Base-by-base conservation (phyloP, 1,140 invertebrate genomes). In the Orchestia grillus region DNA sequence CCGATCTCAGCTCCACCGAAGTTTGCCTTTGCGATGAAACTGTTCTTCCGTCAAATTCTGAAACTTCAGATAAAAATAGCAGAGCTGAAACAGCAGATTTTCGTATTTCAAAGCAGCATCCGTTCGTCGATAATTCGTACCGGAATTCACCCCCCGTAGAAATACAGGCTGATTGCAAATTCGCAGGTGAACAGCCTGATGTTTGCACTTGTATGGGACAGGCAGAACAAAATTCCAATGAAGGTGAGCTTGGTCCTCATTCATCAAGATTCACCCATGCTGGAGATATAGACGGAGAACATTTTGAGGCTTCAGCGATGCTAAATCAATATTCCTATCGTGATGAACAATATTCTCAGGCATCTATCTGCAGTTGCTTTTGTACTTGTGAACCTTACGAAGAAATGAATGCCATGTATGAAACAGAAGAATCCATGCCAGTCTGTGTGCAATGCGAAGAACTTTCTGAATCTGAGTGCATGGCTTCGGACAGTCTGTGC, bases 341-440 rank as follows among this genome's bases (percentile, higher is more conserved):
- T 77, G 62, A 77, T 77, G 11, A 77, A 3, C 62, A 77, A 77
- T 94, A 44, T 40, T 94, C 8, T 40, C 92, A 94, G 41, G 92
- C 92, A 28, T 94, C 92, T 40, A 40, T 94, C 36, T 45, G 23
- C 41, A 94, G 44, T n/a, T 94, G 44, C 44, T 94, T 44, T 8
- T 94, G 92, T 40, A 94, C 92, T 1, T 94, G 92, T 44, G 92
- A 94, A 45, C 41, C 43, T 45, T 94, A 94, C 92, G 92, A 94
- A 94, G 92, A 94, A 45, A 94, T 94, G 92, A 47, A 45, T 8
- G 92, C 44, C 19, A 45, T 94, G 36, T 15, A n/a, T 28, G 92
- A 94, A 94, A 94, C 92, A 44, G 92, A 94, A 94, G 92, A 94
- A n/a, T 94, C 92, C 44, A 94, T 94, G 92, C 92, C 92, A 8